phyloP scores from a whole-genome alignment of 2,113 vertebrate genomes.

The Pycnonotus jocosus region DNA sequence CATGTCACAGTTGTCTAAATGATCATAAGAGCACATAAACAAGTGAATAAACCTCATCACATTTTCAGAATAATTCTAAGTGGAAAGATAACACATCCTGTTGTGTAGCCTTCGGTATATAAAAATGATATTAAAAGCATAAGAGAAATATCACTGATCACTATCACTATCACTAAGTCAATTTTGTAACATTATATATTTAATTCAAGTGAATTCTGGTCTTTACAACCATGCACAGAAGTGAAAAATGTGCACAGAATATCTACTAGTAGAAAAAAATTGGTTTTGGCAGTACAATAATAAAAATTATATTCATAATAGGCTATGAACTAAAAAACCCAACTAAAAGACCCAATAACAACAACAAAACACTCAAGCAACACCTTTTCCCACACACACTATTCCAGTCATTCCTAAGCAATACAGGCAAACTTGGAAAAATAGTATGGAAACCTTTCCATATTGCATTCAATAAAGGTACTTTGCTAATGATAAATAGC shows the following conservation, averaged over 20 bases:
- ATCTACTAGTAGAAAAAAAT: background rate
- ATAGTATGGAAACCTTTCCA: background rate
- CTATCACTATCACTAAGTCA: background rate
- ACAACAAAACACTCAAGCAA: background rate
- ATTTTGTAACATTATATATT: background rate
- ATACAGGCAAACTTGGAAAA: background rate
- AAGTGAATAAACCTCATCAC: background rate
- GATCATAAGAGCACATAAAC: background rate
- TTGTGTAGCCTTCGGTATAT: background rate
- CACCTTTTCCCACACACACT: accelerated
- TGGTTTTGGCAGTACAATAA: background rate
- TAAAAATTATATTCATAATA: background rate
- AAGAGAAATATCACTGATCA: background rate
- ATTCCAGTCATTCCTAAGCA: background rate
- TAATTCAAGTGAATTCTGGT: background rate
- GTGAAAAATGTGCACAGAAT: background rate
- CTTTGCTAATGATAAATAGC: background rate
- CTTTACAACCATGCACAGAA: background rate
- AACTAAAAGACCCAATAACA: background rate
- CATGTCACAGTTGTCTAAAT: background rate
- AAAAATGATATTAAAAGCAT: background rate
- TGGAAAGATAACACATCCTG: background rate
- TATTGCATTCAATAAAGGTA: background rate
- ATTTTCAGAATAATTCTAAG: background rate
- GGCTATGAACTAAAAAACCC: background rate